A percentile compares a stretch with the other conserved stretches of the same genome.
These are phyloP conservation scores for Tringa solitaria DNA, from an alignment of 2,113 vertebrate species.

Conservation along the genomic window DNA sequence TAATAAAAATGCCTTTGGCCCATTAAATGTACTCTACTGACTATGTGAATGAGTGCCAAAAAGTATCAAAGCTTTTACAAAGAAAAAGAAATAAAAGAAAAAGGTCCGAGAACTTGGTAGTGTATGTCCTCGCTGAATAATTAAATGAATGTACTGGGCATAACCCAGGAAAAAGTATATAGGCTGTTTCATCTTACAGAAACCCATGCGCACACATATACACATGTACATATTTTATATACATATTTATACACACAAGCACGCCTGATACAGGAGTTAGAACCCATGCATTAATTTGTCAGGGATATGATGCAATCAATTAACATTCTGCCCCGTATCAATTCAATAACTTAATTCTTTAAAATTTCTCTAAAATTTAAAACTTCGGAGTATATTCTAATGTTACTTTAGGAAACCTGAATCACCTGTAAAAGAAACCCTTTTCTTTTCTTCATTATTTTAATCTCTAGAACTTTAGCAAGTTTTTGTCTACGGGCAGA, in stretches of 20 bases:
- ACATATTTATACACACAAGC: not conserved
- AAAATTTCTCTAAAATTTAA: not conserved
- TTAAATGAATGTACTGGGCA: slow-evolving; percentile 6
- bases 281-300: not conserved
- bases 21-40: slow-evolving; percentile 58
- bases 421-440: not conserved
- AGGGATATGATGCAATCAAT: not conserved
- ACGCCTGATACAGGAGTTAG: not conserved
- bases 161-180: not conserved
- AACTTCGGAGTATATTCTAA: not conserved
- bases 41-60: slow-evolving; percentile 46
- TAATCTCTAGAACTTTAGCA: not conserved
- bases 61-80: slow-evolving; percentile 48
- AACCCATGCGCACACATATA: not conserved
- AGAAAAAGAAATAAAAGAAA: slow-evolving; percentile 35
- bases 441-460: not conserved
- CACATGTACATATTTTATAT: not conserved
- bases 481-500: not conserved
- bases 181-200: not conserved
- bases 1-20: slow-evolving; percentile 70
- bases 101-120: not conserved
- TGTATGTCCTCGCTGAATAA: not conserved
- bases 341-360: not conserved
- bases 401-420: not conserved
- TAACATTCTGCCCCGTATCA: not conserved